phyloP scores from a whole-genome alignment of 2,888 invertebrate genomes.

The Lasioglossum calceatum region DNA sequence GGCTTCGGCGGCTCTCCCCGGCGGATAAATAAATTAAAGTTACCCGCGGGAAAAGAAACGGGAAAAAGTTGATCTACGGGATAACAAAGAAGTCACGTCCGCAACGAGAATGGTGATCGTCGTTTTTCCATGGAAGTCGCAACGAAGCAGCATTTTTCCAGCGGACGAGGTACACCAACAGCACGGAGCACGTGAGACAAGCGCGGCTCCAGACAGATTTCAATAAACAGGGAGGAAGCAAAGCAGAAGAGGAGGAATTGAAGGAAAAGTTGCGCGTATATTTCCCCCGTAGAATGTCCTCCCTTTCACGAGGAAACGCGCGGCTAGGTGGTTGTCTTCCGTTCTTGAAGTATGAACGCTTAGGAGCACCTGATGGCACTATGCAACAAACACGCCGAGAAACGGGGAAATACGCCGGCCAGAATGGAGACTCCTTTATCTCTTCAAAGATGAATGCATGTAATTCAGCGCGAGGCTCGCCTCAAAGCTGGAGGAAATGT shows the following conservation, averaged over 20 bases:
- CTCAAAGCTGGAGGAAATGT: constrained; percentile 31
- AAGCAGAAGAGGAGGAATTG: constrained; percentile 21
- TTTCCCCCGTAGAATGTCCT: constrained; percentile 21
- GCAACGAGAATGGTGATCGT: neutral
- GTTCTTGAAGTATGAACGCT: constrained; percentile 31
- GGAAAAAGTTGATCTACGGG: neutral
- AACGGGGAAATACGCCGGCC: constrained; percentile 25
- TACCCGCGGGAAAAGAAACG: neutral
- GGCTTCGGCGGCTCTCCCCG: neutral
- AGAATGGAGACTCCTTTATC: constrained; percentile 47
- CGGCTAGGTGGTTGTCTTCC: constrained; percentile 17
- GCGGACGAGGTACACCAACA: neutral
- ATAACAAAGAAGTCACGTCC: neutral
- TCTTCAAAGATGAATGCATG: constrained; percentile 35
- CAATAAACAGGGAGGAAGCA: constrained; percentile 20
- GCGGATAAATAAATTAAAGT: constrained; percentile 2
- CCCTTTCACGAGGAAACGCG: constrained; percentile 13
- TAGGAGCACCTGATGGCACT: constrained; percentile 40
- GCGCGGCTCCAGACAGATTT: constrained; percentile 13
- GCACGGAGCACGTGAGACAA: neutral
- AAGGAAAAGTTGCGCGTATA: constrained; percentile 23
- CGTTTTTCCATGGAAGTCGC: neutral
- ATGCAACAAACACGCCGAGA: constrained; percentile 38
- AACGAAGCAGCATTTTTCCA: neutral
- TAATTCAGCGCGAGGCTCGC: constrained; percentile 47